phyloP scores from a whole-genome alignment of 2,888 invertebrate genomes.

The Drosophila melanocephala region DNA sequence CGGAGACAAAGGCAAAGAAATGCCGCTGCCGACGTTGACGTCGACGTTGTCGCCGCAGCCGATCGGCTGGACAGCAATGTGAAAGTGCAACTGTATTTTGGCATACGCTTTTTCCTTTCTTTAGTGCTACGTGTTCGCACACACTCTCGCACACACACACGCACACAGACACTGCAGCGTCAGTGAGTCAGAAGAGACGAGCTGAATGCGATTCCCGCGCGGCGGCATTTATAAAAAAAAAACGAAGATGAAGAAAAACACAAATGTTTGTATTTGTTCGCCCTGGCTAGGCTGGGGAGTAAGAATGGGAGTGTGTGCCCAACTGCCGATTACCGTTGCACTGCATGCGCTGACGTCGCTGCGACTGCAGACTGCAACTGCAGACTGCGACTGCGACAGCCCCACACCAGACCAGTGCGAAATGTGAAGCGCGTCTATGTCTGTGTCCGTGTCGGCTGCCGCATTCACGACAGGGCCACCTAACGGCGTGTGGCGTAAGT shows the following conservation, averaged over 20 bases:
- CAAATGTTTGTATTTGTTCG: slow-evolving; percentile 39
- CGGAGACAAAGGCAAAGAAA: slow-evolving; percentile 50
- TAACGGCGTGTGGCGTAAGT: slow-evolving; percentile 83
- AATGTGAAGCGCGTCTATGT: slow-evolving; percentile 45
- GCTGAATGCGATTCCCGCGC: slow-evolving; percentile 32
- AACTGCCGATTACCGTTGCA: slow-evolving; percentile 54
- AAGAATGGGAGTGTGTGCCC: slow-evolving; percentile 15
- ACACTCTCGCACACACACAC: slow-evolving; percentile 16
- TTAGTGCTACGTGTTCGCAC: slow-evolving; percentile 39
- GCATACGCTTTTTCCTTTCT: slow-evolving; percentile 37
- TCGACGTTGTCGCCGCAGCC: slow-evolving; percentile 40
- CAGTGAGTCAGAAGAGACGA: slow-evolving; percentile 26
- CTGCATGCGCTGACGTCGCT: slow-evolving; percentile 51
- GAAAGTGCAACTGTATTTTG: slow-evolving; percentile 60
- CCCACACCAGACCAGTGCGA: slow-evolving; percentile 39
- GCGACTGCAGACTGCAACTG: slow-evolving; percentile 28
- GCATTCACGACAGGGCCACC: slow-evolving; percentile 79
- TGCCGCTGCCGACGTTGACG: slow-evolving; percentile 20
- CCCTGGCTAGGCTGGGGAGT: slow-evolving; percentile 40
- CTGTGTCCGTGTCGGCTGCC: slow-evolving; percentile 67
- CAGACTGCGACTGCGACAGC: slow-evolving; percentile 44
- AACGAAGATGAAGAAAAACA: slow-evolving; percentile 1
- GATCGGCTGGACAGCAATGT: slow-evolving; percentile 49
- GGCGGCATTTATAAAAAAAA: slow-evolving; percentile 45
- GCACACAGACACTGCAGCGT: slow-evolving; percentile 15